These are phyloP conservation scores for Anadara kagoshimensis DNA, from an alignment of 1,140 invertebrate genomes.

Conservation along the genomic window DNA sequence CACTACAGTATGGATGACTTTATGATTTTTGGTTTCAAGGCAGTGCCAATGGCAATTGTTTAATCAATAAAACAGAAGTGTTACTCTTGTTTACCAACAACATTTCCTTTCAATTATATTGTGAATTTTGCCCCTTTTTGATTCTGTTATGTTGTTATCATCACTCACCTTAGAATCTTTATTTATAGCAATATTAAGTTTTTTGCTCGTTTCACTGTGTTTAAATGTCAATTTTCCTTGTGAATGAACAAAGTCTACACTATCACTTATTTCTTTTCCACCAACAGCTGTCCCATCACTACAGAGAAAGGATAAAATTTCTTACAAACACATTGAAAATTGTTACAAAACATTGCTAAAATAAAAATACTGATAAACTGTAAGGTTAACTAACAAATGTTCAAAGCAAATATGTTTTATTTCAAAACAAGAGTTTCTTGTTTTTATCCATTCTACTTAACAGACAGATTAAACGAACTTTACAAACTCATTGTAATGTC, in stretches of 20 bases:
- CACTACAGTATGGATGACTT: no score
- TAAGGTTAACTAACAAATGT: no score
- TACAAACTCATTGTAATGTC: no score
- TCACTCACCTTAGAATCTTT: constrained; percentile 73
- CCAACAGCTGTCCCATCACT: constrained; percentile 66
- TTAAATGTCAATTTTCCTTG: constrained; percentile 77
- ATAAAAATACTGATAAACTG: neutral
- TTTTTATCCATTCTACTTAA: no score
- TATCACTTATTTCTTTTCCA: constrained; percentile 47
- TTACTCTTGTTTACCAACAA: no score
- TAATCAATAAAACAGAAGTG: no score
- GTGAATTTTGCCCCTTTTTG: no score
- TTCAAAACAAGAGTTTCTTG: no score
- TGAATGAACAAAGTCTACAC: constrained; percentile 46
- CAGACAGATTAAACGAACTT: no score
- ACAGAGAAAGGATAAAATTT: neutral
- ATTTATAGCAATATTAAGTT: constrained; percentile 78
- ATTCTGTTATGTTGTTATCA: neutral
- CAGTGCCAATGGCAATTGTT: no score
- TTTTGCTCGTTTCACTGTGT: constrained; percentile 76
- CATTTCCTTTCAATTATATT: no score
- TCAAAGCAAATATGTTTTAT: neutral
- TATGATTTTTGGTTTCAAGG: no score
- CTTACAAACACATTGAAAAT: neutral
- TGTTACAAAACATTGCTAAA: neutral